These are phyloP conservation scores for Chrysotoxum bicinctum DNA, from an alignment of 2,888 invertebrate genomes.

Conservation along the genomic window DNA sequence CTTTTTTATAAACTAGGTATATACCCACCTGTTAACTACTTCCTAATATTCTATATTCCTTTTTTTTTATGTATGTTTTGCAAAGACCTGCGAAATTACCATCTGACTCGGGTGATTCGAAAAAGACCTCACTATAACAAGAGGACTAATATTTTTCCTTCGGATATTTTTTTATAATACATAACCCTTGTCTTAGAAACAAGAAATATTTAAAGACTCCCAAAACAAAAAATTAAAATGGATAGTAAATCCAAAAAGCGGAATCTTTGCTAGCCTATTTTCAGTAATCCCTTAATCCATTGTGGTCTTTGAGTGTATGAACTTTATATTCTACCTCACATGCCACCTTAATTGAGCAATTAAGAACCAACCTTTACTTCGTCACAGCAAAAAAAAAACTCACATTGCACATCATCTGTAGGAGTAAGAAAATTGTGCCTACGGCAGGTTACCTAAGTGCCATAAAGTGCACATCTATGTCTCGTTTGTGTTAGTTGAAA, in stretches of 20 bases:
- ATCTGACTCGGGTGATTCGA: too few species aligned
- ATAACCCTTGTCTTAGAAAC: too few species aligned
- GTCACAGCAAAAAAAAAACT: neutral
- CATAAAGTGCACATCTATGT: conserved; percentile 48
- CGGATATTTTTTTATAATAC: too few species aligned
- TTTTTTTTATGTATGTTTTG: too few species aligned
- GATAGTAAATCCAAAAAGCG: neutral
- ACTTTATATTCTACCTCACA: neutral
- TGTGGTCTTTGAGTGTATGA: neutral
- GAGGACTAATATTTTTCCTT: too few species aligned
- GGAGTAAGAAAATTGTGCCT: conserved; percentile 9
- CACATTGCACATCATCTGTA: neutral
- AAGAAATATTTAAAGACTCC: too few species aligned
- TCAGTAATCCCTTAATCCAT: neutral
- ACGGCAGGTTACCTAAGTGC: conserved; percentile 25
- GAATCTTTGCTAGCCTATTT: neutral
- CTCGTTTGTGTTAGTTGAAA: conserved; percentile 45
- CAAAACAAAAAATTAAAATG: neutral
- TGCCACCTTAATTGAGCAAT: conserved; percentile 28
- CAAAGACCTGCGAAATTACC: too few species aligned
- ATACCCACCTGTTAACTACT: too few species aligned
- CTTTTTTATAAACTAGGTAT: too few species aligned
- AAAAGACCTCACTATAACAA: too few species aligned
- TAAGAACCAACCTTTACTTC: conserved; percentile 21
- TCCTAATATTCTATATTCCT: too few species aligned